These are phyloP conservation scores for Drosophila algonquin DNA, from an alignment of 2,888 invertebrate species.

Conservation along the genomic window DNA sequence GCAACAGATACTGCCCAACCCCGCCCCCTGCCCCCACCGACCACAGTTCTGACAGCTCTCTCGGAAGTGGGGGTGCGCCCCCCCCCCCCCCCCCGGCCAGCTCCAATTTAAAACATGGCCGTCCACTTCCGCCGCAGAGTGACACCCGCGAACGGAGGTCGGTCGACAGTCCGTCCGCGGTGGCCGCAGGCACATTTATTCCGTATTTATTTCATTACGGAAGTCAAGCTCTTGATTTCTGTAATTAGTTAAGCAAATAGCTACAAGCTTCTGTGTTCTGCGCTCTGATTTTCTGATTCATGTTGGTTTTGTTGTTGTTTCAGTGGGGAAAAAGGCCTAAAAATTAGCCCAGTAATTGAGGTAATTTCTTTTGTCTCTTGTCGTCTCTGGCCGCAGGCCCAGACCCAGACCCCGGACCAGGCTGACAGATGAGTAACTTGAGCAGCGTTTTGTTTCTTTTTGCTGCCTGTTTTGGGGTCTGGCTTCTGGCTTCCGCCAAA, in stretches of 20 bases:
- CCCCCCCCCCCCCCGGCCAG: constrained; percentile 20
- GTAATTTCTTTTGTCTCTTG: constrained; percentile 67
- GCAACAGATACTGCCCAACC: constrained; percentile 1
- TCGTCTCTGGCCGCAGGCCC: neutral
- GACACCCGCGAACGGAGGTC: constrained; percentile 74
- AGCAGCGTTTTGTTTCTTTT: constrained; percentile 29
- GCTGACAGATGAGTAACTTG: constrained; percentile 34
- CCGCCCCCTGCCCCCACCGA: neutral
- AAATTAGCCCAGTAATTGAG: constrained; percentile 75
- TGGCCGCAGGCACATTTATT: constrained; percentile 66
- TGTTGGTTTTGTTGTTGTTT: constrained; percentile 19
- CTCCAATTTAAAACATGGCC: constrained; percentile 77
- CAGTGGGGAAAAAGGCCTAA: constrained; percentile 13
- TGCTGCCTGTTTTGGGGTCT: constrained; percentile 33
- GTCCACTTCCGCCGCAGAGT: constrained; percentile 82
- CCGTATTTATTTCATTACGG: constrained; percentile 76
- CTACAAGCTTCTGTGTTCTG: constrained; percentile 79
- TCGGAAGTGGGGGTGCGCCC: constrained; percentile 12
- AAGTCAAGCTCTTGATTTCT: constrained; percentile 69
- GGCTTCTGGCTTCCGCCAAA: constrained; percentile 47
- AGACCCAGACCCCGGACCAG: neutral
- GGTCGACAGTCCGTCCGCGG: constrained; percentile 51
- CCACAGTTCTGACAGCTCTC: constrained; percentile 65
- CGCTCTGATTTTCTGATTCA: constrained; percentile 56
- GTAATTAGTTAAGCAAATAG: constrained; percentile 81